These are phyloP conservation scores for Euplexia lucipara DNA, from an alignment of 2,888 invertebrate genomes.

Conservation along the genomic window DNA sequence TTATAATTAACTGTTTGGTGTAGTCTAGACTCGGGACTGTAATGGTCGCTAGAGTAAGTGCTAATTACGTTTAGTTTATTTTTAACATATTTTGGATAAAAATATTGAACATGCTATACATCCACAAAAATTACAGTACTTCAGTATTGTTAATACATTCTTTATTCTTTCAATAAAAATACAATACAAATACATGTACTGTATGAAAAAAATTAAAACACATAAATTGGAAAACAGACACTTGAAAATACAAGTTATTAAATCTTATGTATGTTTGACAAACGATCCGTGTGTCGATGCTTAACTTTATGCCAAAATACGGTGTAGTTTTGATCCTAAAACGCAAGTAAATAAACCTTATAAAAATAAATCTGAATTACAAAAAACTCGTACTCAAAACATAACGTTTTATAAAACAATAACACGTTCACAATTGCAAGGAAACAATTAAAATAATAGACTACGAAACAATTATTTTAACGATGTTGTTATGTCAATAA, in stretches of 20 bases:
- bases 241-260: too few relatives aligned
- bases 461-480: constrained; percentile 33
- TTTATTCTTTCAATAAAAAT: too few relatives aligned
- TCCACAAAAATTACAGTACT: background rate
- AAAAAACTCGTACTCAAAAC: background rate
- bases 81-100: background rate
- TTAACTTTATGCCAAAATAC: too few relatives aligned
- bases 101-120: too few relatives aligned
- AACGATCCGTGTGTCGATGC: too few relatives aligned
- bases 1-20: constrained; percentile 29
- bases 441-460: constrained; percentile 40
- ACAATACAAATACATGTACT: too few relatives aligned
- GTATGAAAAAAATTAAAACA: too few relatives aligned
- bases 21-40: constrained; percentile 1
- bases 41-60: constrained; percentile 1
- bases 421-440: constrained; percentile 15
- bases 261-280: too few relatives aligned
- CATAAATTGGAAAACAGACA: too few relatives aligned
- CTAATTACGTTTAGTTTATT: background rate
- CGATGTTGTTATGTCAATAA: constrained; percentile 32
- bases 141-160: background rate
- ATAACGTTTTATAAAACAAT: constrained; percentile 5
- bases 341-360: too few relatives aligned
- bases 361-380: background rate
- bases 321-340: too few relatives aligned